These are phyloP conservation scores for Eunapius fragilis DNA, from an alignment of 37 sponge, comb jelly and placozoan genomes.

Conservation along the genomic window DNA sequence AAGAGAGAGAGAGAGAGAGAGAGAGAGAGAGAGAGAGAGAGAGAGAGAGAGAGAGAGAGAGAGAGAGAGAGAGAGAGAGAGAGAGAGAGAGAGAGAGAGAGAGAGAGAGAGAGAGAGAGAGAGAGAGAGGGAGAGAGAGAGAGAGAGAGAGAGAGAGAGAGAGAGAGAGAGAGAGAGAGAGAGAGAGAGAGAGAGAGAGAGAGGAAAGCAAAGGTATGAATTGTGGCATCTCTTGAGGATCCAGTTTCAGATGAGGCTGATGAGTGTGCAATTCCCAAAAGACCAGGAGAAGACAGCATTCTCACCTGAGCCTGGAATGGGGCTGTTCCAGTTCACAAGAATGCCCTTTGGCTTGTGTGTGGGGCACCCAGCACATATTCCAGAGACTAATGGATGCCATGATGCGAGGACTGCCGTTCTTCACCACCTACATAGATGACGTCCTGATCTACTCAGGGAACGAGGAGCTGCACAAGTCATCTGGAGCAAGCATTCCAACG, in stretches of 20 bases:
- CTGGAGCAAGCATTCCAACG: slow-evolving; percentile 55
- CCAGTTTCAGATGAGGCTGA: slow-evolving; percentile 23
- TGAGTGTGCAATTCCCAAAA: slow-evolving; percentile 43
- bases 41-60: too few relatives aligned
- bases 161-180: too few relatives aligned
- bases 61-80: too few relatives aligned
- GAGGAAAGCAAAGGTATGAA: slow-evolving; percentile 30
- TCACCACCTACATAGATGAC: slow-evolving; percentile 58
- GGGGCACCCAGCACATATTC: slow-evolving; percentile 50
- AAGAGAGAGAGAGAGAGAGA: too few relatives aligned
- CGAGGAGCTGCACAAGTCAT: slow-evolving; percentile 11
- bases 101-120: too few relatives aligned
- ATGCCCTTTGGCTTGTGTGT: slow-evolving; percentile 60
- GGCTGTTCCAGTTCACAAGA: slow-evolving; percentile 53
- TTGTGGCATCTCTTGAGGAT: slow-evolving; percentile 18
- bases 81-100: too few relatives aligned
- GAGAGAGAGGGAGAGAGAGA: too few relatives aligned
- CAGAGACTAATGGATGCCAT: slow-evolving; percentile 62
- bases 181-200: too few relatives aligned
- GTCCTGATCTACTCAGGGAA: slow-evolving; percentile 33
- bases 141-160: too few relatives aligned
- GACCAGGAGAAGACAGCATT: slow-evolving; percentile 68
- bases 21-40: too few relatives aligned
- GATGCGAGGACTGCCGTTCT: slow-evolving; percentile 47
- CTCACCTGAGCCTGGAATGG: slow-evolving; percentile 66